A percentile compares a stretch with the other conserved stretches of the same genome.
phyloP scores from a whole-genome alignment of 2,888 invertebrate species.

The Nycteola revayana region DNA sequence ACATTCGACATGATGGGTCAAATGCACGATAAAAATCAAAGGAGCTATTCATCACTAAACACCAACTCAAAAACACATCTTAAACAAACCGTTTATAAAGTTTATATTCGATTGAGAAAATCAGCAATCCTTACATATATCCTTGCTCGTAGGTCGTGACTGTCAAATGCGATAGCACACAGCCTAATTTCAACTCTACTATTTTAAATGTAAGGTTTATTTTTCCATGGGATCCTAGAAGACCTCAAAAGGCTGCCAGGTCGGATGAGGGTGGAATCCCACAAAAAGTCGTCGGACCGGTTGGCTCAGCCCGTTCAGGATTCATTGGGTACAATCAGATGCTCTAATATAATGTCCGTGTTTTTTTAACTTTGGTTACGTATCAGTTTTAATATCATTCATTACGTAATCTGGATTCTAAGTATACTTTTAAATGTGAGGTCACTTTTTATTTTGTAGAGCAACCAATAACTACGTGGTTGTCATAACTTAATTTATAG shows the following conservation, averaged over 20 bases:
- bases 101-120: constrained; percentile 33
- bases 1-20: constrained; percentile 73
- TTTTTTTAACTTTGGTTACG: background rate
- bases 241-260: constrained; percentile 46
- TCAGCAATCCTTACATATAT: constrained; percentile 58
- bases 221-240: constrained; percentile 13
- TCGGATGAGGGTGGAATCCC: constrained; percentile 69
- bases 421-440: too few relatives aligned
- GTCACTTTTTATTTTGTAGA: too few relatives aligned
- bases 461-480: too few relatives aligned
- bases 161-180: constrained; percentile 41
- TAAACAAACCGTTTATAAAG: constrained; percentile 23
- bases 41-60: constrained; percentile 53
- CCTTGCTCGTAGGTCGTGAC: constrained; percentile 72
- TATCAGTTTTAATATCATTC: background rate
- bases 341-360: too few relatives aligned
- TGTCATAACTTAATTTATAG: too few relatives aligned
- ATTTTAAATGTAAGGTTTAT: constrained; percentile 13
- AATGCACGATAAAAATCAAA: constrained; percentile 71
- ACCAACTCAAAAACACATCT: constrained; percentile 32
- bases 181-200: constrained; percentile 25
- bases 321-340: constrained; percentile 17
- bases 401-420: too few relatives aligned
- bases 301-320: constrained; percentile 55
- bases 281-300: constrained; percentile 75